Evolutionary conservation across 2,888 invertebrate genomes (phyloP).

Genomic region (Pegoplata infirma): DNA sequence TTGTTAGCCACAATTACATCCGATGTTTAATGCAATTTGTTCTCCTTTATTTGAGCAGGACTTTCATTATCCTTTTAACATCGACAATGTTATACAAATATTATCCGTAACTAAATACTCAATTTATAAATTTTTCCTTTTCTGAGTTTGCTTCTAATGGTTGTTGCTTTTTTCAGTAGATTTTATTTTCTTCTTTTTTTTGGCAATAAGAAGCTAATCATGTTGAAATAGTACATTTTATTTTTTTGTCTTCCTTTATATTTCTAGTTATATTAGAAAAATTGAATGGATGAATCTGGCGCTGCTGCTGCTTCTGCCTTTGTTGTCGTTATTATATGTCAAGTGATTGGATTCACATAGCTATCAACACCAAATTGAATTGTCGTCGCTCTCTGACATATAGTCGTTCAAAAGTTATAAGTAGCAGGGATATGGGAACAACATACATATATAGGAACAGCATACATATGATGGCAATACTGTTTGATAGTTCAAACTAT

Average conservation of each 20-base stretch:
- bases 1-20: background rate
- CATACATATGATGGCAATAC: background rate
- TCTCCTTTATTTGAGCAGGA: background rate
- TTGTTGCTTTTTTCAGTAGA: no score
- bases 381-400: slow-evolving; percentile 32
- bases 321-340: slow-evolving; percentile 25
- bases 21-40: background rate
- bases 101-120: slow-evolving; percentile 40
- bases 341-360: slow-evolving; percentile 47
- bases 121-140: slow-evolving; percentile 30
- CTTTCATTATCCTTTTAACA: slow-evolving; percentile 5
- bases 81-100: slow-evolving; percentile 34
- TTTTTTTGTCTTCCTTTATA: background rate
- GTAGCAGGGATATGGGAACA: no score
- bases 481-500: background rate
- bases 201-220: slow-evolving; percentile 51
- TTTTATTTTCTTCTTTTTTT: slow-evolving; percentile 11
- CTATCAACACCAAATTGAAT: slow-evolving; percentile 52
- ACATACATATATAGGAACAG: no score
- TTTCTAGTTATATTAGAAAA: background rate
- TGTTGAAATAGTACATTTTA: slow-evolving; percentile 47
- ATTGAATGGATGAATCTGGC: slow-evolving; percentile 7
- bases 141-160: no score
- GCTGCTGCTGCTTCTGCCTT: background rate
- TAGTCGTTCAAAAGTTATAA: background rate